phyloP scores from a whole-genome alignment of 2,113 vertebrate species.

The Merops nubicus region DNA sequence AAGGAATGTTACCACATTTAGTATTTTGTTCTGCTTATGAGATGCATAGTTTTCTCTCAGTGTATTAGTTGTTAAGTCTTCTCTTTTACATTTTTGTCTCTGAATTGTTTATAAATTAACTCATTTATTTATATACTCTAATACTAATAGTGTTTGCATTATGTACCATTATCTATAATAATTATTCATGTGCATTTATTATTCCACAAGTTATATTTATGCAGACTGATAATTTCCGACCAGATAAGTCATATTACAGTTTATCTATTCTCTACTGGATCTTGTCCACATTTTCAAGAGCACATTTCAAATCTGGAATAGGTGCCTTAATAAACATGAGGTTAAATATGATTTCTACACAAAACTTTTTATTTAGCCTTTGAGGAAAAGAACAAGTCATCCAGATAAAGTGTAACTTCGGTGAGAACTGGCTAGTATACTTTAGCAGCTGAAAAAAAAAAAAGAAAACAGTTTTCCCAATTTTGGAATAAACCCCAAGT shows the following conservation, averaged over 20 bases:
- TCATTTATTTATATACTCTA: not conserved
- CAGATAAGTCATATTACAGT: not conserved
- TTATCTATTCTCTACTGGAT: not conserved
- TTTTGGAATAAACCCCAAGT: not conserved
- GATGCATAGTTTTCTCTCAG: fast-evolving
- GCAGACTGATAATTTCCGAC: not conserved
- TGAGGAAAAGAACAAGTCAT: not conserved
- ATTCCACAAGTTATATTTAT: not conserved
- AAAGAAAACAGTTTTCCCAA: fast-evolving
- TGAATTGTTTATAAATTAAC: not conserved
- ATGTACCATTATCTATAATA: not conserved
- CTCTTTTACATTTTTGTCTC: not conserved
- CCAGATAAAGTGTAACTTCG: not conserved
- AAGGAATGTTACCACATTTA: not conserved
- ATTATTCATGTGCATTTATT: not conserved
- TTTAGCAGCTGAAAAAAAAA: not conserved
- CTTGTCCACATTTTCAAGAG: not conserved
- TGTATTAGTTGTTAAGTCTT: not conserved
- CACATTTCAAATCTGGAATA: not conserved
- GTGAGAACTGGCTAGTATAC: not conserved
- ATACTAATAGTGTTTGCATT: not conserved
- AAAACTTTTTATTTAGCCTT: not conserved
- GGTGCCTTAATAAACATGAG: fast-evolving
- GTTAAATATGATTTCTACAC: not conserved
- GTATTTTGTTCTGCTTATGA: not conserved